Evolutionary conservation across 2,797 vertebrate genomes (phyloP).

Genomic region (Schizopygopsis malacanthus): DNA sequence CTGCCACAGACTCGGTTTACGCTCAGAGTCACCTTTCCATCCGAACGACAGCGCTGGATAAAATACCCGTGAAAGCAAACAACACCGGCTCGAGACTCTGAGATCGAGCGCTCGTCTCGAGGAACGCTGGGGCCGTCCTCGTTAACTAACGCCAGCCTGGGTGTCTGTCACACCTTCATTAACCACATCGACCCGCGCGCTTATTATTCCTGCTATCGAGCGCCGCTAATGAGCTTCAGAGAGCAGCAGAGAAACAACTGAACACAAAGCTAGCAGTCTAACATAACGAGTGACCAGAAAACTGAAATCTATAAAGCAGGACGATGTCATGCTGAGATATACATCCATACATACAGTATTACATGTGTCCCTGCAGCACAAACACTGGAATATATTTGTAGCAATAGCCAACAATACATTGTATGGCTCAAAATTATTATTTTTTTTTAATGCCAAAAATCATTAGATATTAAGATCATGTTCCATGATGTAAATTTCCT

Average conservation of each 20-base stretch:
- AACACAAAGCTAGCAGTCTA: not conserved
- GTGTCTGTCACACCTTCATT: constrained; percentile 80
- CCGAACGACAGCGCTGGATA: not conserved
- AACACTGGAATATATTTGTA: too few relatives aligned
- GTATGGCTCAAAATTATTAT: too few relatives aligned
- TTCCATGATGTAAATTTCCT: too few relatives aligned
- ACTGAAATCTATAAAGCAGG: not conserved
- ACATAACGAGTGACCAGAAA: not conserved
- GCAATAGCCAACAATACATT: too few relatives aligned
- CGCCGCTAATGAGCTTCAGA: constrained; percentile 52
- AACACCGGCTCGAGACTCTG: not conserved
- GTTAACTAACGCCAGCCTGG: constrained; percentile 71
- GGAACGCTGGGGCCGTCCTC: constrained; percentile 59
- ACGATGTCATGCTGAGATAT: not conserved
- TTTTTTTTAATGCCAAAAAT: too few relatives aligned
- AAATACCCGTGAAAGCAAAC: not conserved
- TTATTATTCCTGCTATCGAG: constrained; percentile 81
- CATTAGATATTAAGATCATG: too few relatives aligned
- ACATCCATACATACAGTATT: too few relatives aligned
- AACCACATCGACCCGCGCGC: constrained; percentile 77
- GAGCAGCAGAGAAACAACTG: not conserved
- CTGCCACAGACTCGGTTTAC: constrained; percentile 39
- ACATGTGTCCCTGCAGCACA: too few relatives aligned
- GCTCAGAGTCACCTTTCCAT: constrained; percentile 31
- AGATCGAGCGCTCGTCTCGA: not conserved